Evolutionary conservation across 2,888 invertebrate species (phyloP).

Genomic region (Troilus luridus): DNA sequence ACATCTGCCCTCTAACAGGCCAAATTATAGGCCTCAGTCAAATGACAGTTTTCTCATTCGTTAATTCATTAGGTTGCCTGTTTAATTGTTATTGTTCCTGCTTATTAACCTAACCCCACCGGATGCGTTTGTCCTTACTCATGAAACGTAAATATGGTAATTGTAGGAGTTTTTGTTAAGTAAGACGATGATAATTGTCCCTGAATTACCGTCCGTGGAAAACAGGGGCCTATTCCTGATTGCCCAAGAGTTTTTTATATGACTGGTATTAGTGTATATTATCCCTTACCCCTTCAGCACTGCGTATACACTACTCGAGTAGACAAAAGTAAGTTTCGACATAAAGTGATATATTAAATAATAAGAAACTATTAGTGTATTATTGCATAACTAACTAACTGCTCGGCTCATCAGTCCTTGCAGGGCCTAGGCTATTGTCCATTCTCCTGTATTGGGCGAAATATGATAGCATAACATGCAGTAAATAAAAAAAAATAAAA

Average conservation of each 20-base stretch:
- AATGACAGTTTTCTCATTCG: background rate
- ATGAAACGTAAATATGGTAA: slow-evolving; percentile 1
- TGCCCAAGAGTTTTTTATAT: background rate
- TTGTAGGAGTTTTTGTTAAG: background rate
- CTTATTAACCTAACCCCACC: background rate
- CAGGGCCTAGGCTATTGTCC: too few relatives aligned
- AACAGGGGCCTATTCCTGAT: background rate
- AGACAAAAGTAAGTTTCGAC: too few relatives aligned
- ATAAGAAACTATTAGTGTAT: too few relatives aligned
- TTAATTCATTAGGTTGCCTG: background rate
- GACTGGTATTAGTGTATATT: background rate
- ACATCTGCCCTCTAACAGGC: background rate
- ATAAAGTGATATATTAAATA: too few relatives aligned
- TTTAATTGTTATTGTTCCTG: slow-evolving; percentile 15
- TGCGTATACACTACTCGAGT: background rate
- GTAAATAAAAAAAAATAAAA: too few relatives aligned
- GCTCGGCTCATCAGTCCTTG: too few relatives aligned
- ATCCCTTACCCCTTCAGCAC: background rate
- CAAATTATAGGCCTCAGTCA: background rate
- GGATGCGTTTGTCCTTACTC: background rate
- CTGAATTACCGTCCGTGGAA: background rate
- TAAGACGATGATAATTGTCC: background rate
- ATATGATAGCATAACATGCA: too few relatives aligned
- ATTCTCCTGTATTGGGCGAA: too few relatives aligned
- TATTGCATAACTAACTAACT: too few relatives aligned